Evolutionary conservation across 2,113 vertebrate genomes (phyloP).

Genomic region (Callithrix jacchus): DNA sequence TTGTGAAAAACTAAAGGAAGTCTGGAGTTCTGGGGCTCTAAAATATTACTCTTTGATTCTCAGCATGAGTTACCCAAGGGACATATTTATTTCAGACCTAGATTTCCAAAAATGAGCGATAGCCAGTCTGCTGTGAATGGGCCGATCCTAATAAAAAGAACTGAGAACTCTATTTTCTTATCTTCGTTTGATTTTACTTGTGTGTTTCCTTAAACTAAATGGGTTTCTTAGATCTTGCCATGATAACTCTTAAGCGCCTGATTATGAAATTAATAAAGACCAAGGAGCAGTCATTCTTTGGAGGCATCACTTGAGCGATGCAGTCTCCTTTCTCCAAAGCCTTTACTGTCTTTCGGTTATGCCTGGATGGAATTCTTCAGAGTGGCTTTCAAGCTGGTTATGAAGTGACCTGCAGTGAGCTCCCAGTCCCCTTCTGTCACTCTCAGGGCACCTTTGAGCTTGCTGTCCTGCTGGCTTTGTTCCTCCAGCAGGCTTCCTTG

Average conservation of each 20-base stretch:
- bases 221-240: neutral
- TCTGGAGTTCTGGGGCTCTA: neutral
- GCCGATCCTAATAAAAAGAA: neutral
- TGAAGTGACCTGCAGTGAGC: accelerated
- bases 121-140: neutral
- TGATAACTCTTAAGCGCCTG: neutral
- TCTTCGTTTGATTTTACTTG: neutral
- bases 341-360: neutral
- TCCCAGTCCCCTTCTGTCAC: accelerated
- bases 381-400: neutral
- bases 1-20: neutral
- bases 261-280: neutral
- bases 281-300: neutral
- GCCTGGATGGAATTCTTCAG: neutral
- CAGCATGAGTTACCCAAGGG: neutral
- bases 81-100: neutral
- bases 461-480: neutral
- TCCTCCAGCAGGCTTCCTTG: neutral
- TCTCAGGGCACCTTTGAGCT: neutral
- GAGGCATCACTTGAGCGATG: neutral
- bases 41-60: slow-evolving; percentile 41
- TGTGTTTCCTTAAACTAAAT: neutral
- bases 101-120: neutral
- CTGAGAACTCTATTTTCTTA: neutral
- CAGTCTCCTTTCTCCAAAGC: neutral